These are phyloP conservation scores for Nerophis lumbriciformis DNA, from an alignment of 2,113 vertebrate genomes.

Conservation along the genomic window DNA sequence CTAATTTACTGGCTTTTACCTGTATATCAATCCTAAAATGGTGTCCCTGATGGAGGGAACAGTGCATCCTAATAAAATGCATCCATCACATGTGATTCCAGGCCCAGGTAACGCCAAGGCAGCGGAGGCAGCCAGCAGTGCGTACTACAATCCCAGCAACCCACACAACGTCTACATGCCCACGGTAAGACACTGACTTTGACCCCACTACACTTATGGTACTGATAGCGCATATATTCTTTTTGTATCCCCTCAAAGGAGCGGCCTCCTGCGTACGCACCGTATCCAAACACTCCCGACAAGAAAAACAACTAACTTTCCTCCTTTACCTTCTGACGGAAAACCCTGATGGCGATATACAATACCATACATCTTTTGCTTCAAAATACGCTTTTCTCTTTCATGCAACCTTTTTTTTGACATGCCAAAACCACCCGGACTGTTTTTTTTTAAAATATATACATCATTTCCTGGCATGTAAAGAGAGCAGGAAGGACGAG, in stretches of 20 bases:
- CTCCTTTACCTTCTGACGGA: slow-evolving; percentile 14
- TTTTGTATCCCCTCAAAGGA: slow-evolving; percentile 60
- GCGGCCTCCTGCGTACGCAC: slow-evolving; percentile 78
- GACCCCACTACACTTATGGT: not conserved
- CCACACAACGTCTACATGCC: slow-evolving; percentile 91
- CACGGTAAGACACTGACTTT: slow-evolving; percentile 68
- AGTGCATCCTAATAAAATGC: not conserved
- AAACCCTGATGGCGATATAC: slow-evolving; percentile 4
- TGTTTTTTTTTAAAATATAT: not conserved
- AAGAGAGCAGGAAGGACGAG: slow-evolving; percentile 5
- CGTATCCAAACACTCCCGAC: slow-evolving; percentile 65
- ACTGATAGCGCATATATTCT: not conserved
- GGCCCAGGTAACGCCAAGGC: slow-evolving; percentile 76
- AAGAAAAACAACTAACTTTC: slow-evolving; percentile 77
- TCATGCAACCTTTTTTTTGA: not conserved
- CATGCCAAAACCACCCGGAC: not conserved
- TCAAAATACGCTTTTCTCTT: no score
- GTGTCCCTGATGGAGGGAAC: no score
- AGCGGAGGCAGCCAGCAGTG: slow-evolving; percentile 79
- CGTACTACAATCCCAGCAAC: slow-evolving; percentile 85
- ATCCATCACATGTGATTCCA: slow-evolving; percentile 3
- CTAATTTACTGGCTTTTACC: no score
- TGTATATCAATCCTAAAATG: no score
- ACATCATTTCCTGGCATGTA: not conserved
- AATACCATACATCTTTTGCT: not conserved